Evolutionary conservation across 1,140 invertebrate genomes (phyloP), one percentile per base, ranked within the genome.

Genomic region (Conus ventricosus): DNA sequence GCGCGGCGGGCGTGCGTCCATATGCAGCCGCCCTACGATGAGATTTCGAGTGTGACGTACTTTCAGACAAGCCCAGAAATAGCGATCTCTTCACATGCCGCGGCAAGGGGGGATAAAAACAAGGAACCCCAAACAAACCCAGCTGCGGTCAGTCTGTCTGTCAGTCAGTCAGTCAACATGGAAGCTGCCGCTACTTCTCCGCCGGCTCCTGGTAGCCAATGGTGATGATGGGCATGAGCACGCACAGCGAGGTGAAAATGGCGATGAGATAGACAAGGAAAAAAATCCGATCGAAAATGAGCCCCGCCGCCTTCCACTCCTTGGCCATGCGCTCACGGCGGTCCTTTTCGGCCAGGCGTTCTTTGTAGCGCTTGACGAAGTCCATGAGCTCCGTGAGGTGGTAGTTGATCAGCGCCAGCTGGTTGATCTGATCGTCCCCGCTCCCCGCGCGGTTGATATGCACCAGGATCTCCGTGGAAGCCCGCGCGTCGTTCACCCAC

Each of bases 281-380:
- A 85, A 95, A 95, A 53, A 95, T 93, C 84, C 95, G 89, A 90
- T 95, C 95, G 80, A 95, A 92, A 83, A 95, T 93, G 10, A 95
- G 90, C 0, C 94, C 95, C 23, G 95, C 91, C 23, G 94, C 93
- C 89, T 95, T 94, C 95, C 95, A 95, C 88, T 95, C 95, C 60
- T 92, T 94, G 13, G 93, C 92, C 51, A 94, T 89, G 87, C 94
- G 94, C 27, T 94, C 94, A 60, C 92, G 93, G n/a, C 90, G 89
- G 87, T 95, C 95, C 89, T 95, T 95, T 53, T 95, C 94, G 27
- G 92, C 90, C 60, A 94, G 86, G 83, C 94, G 90, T 80, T 92
- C 91, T 78, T 92, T 91, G 84, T 94, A 94, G 25, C 90, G 88
- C 86, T 92, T 92, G 51, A 95, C 87, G 57, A 94, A 93, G 76